Percentiles rank a stretch among this genome's conserved stretches.
These are phyloP conservation scores for Tiliacea citrago DNA, from an alignment of 2,888 invertebrate species.

Conservation along the genomic window DNA sequence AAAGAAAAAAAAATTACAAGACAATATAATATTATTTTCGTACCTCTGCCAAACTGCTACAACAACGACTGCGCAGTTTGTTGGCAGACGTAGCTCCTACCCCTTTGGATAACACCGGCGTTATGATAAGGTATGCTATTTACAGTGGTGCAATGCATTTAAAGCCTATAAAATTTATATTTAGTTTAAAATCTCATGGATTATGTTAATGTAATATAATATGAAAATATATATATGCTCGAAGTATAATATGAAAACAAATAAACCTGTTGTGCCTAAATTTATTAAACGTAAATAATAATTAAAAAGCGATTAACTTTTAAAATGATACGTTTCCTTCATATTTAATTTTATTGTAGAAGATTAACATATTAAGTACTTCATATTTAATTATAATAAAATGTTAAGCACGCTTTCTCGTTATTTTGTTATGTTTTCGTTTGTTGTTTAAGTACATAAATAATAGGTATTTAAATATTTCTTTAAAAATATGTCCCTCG, in stretches of 20 bases:
- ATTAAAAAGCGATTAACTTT: slow-evolving; percentile 36
- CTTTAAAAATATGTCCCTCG: neutral
- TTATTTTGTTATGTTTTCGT: neutral
- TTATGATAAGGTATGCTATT: neutral
- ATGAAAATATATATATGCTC: too few relatives aligned
- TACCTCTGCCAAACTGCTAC: too few relatives aligned
- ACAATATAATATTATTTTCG: too few relatives aligned
- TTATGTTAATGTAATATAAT: neutral
- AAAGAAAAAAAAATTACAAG: too few relatives aligned
- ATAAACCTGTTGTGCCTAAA: slow-evolving; percentile 1
- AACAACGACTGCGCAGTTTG: too few relatives aligned
- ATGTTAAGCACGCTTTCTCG: neutral
- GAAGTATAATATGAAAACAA: slow-evolving; percentile 12
- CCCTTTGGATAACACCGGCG: neutral
- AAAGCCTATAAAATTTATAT: neutral
- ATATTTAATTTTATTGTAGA: slow-evolving; percentile 21
- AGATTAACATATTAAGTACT: too few relatives aligned
- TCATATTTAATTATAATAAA: neutral
- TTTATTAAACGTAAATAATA: slow-evolving; percentile 33
- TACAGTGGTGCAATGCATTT: neutral
- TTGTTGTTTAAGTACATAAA: neutral
- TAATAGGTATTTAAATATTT: neutral
- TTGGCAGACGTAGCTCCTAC: too few relatives aligned
- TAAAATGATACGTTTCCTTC: neutral
- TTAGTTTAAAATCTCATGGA: neutral